A percentile compares a stretch with the other conserved stretches of the same genome.
These are phyloP conservation scores for Chionodraco myersi DNA, from an alignment of 2,113 vertebrate species.

Conservation along the genomic window DNA sequence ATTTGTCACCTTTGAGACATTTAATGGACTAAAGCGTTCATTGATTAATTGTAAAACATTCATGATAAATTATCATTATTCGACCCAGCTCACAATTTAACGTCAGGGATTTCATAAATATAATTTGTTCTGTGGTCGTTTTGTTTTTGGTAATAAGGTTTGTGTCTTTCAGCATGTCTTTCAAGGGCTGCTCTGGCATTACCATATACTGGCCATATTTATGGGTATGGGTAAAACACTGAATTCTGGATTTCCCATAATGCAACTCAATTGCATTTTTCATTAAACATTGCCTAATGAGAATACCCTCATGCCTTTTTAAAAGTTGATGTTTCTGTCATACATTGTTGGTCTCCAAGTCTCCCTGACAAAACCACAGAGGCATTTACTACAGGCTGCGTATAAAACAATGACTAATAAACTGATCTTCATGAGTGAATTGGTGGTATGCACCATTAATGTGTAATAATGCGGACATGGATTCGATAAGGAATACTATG, in stretches of 20 bases:
- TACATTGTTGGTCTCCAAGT: not conserved
- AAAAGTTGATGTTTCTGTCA: not conserved
- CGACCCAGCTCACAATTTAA: not conserved
- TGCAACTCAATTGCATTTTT: not conserved
- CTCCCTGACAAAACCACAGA: not conserved
- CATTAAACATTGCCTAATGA: not conserved
- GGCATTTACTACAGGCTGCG: not conserved
- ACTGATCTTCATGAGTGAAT: not conserved
- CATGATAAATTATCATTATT: not conserved
- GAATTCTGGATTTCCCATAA: not conserved
- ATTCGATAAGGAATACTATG: not conserved
- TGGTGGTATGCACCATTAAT: not conserved
- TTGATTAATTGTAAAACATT: not conserved
- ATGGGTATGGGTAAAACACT: not conserved
- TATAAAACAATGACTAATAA: not conserved
- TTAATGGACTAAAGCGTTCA: not conserved
- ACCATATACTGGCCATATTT: not conserved
- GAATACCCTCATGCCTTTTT: not conserved
- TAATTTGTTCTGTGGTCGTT: not conserved
- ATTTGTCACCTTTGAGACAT: not conserved
- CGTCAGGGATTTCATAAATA: not conserved
- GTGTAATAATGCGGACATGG: not conserved
- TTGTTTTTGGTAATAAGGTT: not conserved
- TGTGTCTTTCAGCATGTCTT: not conserved
- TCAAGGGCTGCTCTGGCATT: not conserved